Evolutionary conservation across 2,797 vertebrate genomes (phyloP).

Genomic region (Yasuhikotakia modesta): DNA sequence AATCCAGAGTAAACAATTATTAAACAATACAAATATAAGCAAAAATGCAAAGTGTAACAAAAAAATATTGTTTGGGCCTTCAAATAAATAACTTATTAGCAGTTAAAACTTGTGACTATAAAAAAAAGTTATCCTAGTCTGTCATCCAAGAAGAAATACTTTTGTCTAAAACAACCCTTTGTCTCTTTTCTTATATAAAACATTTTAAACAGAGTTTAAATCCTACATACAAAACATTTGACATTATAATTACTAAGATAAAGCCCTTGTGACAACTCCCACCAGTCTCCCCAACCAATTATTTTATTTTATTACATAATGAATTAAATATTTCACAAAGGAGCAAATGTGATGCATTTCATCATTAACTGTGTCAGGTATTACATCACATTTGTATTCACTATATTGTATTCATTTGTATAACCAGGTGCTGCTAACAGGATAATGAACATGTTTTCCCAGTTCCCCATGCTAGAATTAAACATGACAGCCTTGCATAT

Average conservation of each 20-base stretch:
- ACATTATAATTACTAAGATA: not conserved
- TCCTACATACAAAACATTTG: not conserved
- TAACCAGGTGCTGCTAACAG: not conserved
- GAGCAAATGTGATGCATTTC: not conserved
- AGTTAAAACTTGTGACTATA: too few relatives aligned
- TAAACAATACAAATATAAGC: too few relatives aligned
- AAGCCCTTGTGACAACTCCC: not conserved
- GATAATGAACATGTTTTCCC: not conserved
- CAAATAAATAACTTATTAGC: too few relatives aligned
- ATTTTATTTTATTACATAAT: not conserved
- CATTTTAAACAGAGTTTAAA: not conserved
- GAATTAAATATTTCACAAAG: not conserved
- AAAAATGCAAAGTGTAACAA: too few relatives aligned
- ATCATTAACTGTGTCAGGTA: not conserved
- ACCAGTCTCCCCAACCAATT: not conserved
- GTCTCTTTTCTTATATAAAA: too few relatives aligned
- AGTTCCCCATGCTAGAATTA: not conserved
- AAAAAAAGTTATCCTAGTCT: too few relatives aligned
- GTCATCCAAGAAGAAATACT: too few relatives aligned
- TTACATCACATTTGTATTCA: constrained; percentile 15
- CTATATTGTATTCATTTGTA: not conserved
- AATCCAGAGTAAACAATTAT: too few relatives aligned
- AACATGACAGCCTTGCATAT: too few relatives aligned
- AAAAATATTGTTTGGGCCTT: too few relatives aligned
- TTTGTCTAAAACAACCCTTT: too few relatives aligned